Base-by-base conservation (phyloP, 2,888 invertebrate species). In the Syrphus vitripennis region DNA sequence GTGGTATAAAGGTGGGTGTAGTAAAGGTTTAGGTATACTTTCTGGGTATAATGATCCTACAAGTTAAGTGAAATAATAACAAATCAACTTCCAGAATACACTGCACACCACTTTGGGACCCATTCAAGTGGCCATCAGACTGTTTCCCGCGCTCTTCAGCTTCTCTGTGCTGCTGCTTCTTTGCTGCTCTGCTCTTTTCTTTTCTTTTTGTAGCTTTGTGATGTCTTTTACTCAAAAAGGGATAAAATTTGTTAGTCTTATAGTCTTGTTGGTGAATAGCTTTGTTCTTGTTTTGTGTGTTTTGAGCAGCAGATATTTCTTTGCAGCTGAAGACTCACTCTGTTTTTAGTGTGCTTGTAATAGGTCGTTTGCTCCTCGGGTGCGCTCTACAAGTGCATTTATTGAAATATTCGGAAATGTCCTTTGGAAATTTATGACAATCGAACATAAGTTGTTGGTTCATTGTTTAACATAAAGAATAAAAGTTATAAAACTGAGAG, bases 11-110 rank as follows among this genome's bases (percentile, higher is more conserved):
- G 67, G 48, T 67, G 21, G 48, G 67, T 14, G n/a, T n/a, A n/a
- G n/a, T n/a, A n/a, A n/a, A 24, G 21, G 21, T 42, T 0, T n/a
- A n/a, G n/a, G n/a, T n/a, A n/a, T 61, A 72, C 71, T 63, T 70
- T 57, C 82, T 70, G 77, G 59, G 77, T 50, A 86, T 86, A 86
- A 86, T 86, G 81, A 86, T 86, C 82, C 86, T 86, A 86, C 86
- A 82, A 86, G 86, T 86, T 86, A 86, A 86, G 86, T 86, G 86
- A 86, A 86, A 86, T 86, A 86, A 86, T 86, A 86, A 86, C 86
- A 86, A 86, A 86, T 86, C 86, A 86, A 86, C 86, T 86, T 81
- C 82, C 81, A 86, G 77, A 69, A 86, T 86, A 77, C 77, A 69
- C 76, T 76, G 76, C 53, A 74, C 63, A 74, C 77, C 86, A 82